Conservation (phyloP, 92 coral and sea anemone genomes). For the Epizoanthus rinbou region DNA sequence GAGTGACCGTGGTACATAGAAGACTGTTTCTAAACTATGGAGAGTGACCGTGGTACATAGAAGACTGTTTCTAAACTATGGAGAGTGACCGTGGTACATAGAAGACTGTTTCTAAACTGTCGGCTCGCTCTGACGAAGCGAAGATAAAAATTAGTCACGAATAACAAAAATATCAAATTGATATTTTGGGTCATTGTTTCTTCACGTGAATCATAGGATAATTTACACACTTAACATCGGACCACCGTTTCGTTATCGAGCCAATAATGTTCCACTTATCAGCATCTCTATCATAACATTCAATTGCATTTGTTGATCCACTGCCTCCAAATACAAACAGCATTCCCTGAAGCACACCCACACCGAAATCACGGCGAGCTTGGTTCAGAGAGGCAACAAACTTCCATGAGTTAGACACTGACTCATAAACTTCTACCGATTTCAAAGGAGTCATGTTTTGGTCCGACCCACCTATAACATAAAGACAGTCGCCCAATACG, state of each 20-base stretch:
- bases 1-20: too few species aligned
- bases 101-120: too few species aligned
- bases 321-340: constrained; percentile 81
- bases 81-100: too few species aligned
- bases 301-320: constrained; percentile 67
- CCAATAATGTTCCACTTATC: constrained; percentile 73
- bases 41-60: too few species aligned
- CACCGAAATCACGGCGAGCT: constrained; percentile 75
- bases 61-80: too few species aligned
- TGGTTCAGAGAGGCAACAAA: constrained; percentile 58
- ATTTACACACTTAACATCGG: constrained; percentile 67
- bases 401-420: constrained; percentile 58
- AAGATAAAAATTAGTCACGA: too few species aligned
- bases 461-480: constrained; percentile 77
- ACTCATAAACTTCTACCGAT: constrained; percentile 67
- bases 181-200: background rate
- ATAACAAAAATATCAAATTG: too few species aligned
- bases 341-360: constrained; percentile 70
- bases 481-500: constrained; percentile 48
- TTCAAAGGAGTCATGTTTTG: constrained; percentile 48
- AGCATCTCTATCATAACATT: constrained; percentile 61
- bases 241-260: constrained; percentile 66
- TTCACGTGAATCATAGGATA: constrained; percentile 64
- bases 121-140: too few species aligned
- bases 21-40: too few species aligned